Evolutionary conservation across 1,140 invertebrate species (phyloP), one percentile per base, ranked within the genome.

Genomic region (Periplaneta americana): DNA sequence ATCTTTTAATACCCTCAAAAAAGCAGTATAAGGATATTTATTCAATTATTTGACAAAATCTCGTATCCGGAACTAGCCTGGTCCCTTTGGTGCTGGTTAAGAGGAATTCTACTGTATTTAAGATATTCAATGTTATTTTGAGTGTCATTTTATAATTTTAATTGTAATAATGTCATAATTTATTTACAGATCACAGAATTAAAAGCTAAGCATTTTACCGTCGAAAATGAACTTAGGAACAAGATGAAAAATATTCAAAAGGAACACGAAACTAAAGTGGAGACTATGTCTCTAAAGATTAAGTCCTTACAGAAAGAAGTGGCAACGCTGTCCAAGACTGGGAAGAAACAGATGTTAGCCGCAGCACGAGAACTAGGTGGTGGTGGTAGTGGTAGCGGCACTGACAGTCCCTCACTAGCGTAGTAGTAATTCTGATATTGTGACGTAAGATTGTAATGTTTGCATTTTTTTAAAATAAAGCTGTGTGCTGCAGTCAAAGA

Each of bases 121-220:
- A n/a, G n/a, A n/a, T n/a, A n/a, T n/a, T n/a, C n/a, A n/a, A n/a
- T n/a, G n/a, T n/a, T n/a, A n/a, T n/a, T n/a, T n/a, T n/a, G n/a
- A n/a, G n/a, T n/a, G n/a, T n/a, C n/a, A n/a, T n/a, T n/a, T n/a
- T n/a, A n/a, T 0, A 48, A 48, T 22, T 48, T 48, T 48, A 48
- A 0, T 1, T n/a, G 22, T 66, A 66, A 66, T 66, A 5, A 22
- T 28, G 5, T 6, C 28, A n/a, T 6, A n/a, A n/a, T 78, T 83
- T 84, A 82, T 83, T 89, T 87, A 2, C 86, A 98, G 96, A 96
- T 98, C 83, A 97, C 96, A 8, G 97, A 98, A 87, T 87, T 98
- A 81, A 98, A 98, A 89, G 97, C 97, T 15, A 94, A 95, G 87
- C 95, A 97, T 86, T 97, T 96, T 86, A 96, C 96, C 33, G 91